Conservation (phyloP, 2,113 vertebrate species). For the Tringa solitaria region DNA sequence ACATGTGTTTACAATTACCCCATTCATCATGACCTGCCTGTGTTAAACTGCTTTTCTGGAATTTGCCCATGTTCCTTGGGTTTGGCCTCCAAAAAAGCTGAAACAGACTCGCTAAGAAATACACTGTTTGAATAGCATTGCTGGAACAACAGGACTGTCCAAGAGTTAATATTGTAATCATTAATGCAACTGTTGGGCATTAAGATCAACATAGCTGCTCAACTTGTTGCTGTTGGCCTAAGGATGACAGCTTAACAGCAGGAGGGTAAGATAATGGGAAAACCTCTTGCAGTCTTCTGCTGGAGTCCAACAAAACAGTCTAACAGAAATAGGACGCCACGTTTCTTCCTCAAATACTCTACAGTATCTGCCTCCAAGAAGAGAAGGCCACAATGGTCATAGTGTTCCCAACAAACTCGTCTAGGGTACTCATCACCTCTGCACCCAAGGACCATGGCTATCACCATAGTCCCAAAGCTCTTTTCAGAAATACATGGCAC, state of each 20-base stretch:
- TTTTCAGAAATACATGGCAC: not conserved
- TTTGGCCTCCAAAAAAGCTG: conserved; percentile 8
- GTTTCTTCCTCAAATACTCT: not conserved
- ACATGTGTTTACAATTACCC: conserved; percentile 63
- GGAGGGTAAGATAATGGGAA: conserved; percentile 31
- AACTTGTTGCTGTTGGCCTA: not conserved
- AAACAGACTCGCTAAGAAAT: not conserved
- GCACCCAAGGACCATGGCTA: not conserved
- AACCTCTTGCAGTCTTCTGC: not conserved
- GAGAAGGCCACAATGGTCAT: fast-evolving
- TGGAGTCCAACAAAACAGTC: not conserved
- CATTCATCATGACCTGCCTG: conserved; percentile 40
- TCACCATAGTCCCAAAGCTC: not conserved
- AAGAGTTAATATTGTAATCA: not conserved
- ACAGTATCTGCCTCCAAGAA: not conserved
- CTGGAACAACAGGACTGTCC: not conserved
- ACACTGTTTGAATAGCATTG: not conserved
- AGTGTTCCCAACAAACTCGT: not conserved
- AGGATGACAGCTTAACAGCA: conserved; percentile 21
- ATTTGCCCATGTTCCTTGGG: not conserved
- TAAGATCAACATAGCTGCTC: not conserved
- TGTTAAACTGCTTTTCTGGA: conserved; percentile 47
- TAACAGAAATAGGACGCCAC: not conserved
- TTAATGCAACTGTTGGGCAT: not conserved
- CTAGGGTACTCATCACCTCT: not conserved